Percentiles rank a stretch among this genome's conserved stretches.
Evolutionary conservation across 2,888 invertebrate species (phyloP).

Genomic region (Orchesellides sinensis): DNA sequence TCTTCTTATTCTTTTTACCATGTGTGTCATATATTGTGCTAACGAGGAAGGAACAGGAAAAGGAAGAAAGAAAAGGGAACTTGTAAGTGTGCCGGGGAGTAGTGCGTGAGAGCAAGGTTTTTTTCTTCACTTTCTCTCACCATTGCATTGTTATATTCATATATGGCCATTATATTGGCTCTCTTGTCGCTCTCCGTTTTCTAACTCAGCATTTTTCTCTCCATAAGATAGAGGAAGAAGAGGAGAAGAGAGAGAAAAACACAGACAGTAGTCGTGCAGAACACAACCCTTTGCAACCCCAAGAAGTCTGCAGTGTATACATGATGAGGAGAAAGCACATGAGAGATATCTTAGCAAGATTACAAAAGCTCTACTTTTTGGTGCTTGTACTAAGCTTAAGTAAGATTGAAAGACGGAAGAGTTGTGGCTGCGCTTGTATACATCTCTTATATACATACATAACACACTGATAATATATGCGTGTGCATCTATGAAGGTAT

Average conservation of each 20-base stretch:
- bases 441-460: too few relatives aligned
- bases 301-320: conserved; percentile 8
- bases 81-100: conserved; percentile 7
- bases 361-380: conserved; percentile 35
- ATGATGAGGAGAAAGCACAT: conserved; percentile 24
- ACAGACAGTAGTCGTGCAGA: conserved; percentile 5
- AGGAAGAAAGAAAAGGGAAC: conserved; percentile 20
- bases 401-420: conserved; percentile 49
- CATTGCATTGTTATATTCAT: too few relatives aligned
- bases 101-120: conserved; percentile 18
- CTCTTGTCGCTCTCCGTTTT: conserved; percentile 16
- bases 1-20: conserved; percentile 16
- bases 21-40: conserved; percentile 34
- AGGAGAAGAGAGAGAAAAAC: not conserved
- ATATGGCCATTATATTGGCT: conserved; percentile 29
- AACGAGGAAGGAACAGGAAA: conserved; percentile 36
- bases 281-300: conserved; percentile 8
- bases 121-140: not conserved
- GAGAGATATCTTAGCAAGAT: conserved; percentile 44
- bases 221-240: not conserved
- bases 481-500: too few relatives aligned
- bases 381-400: conserved; percentile 47
- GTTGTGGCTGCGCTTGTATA: conserved; percentile 11
- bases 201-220: not conserved
- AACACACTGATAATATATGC: too few relatives aligned